Evolutionary conservation across 2,113 vertebrate genomes (phyloP).

Genomic region (Notechis scutatus): DNA sequence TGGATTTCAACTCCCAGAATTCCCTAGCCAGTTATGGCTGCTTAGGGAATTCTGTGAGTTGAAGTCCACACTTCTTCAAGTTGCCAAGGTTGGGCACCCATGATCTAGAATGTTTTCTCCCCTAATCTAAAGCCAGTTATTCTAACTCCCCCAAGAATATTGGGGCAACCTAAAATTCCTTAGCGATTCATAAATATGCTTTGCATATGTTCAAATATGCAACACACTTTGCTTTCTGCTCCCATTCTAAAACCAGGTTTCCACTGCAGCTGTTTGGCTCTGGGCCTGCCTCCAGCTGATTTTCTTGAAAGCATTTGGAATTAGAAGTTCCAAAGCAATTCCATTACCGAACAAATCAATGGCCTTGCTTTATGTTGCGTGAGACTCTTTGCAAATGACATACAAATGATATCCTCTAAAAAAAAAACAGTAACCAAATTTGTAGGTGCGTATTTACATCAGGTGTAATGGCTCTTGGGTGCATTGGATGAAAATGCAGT

Average conservation of each 20-base stretch:
- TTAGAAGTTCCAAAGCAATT: neutral
- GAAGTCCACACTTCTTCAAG: neutral
- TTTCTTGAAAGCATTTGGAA: neutral
- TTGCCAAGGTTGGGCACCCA: neutral
- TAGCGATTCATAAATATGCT: neutral
- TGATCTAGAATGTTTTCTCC: neutral
- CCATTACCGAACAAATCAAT: neutral
- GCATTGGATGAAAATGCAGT: neutral
- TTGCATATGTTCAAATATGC: neutral
- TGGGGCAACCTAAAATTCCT: neutral
- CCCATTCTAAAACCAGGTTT: neutral
- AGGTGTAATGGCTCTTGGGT: neutral
- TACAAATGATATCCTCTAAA: neutral
- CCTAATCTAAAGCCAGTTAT: neutral
- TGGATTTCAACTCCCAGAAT: neutral
- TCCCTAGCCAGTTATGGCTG: neutral
- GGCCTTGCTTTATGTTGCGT: rapidly evolving
- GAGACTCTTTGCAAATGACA: neutral
- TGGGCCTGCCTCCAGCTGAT: neutral
- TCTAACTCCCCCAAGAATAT: neutral
- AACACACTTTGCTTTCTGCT: neutral
- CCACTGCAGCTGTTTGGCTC: neutral
- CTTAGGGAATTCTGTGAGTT: neutral
- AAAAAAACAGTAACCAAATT: neutral
- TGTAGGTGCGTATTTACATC: neutral